Evolutionary conservation across 2,797 vertebrate species (phyloP), one percentile per base, ranked within the genome.

Genomic region (Xyrichtys novacula): DNA sequence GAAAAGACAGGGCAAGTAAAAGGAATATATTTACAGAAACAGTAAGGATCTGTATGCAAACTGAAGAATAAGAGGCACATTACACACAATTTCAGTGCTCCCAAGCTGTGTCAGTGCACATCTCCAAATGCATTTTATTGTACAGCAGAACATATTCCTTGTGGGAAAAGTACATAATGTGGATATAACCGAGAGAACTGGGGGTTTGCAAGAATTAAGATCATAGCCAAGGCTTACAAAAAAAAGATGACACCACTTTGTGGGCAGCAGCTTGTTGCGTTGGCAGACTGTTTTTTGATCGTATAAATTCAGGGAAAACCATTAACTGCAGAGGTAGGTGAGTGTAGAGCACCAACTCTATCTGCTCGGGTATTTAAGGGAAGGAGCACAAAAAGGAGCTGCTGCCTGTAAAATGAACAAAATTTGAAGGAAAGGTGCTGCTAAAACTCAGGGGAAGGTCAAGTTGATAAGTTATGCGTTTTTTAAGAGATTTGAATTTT

Each of bases 221-320:
- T 31, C 32, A 46, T 0, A 74, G 28, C 26, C 5, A 20, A n/a
- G 29, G 15, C 28, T 23, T 16, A n/a, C n/a, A n/a, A 22, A 17
- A 14, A 40, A 54, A 52, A 68, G 15, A 57, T 6, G 32, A 54
- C 47, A 64, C 7, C 12, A 20, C 36, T 14, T 62, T 43, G 36
- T 16, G 23, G 47, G 49, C 19, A 19, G 43, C n/a, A 22, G 25
- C 49, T 50, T 36, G 40, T 60, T 54, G 59, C 46, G 14, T 20
- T 39, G 36, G 39, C 34, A 12, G 48, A 22, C 20, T 43, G 40
- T 59, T 81, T 59, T 81, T 62, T 52, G 42, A 69, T 73, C 29
- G 32, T 40, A 17, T 29, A 17, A 50, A 2, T 49, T 61, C 54
- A 19, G 29, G 29, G 8, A 42, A 55, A 67, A 16, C 19, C 2